Evolutionary conservation across 2,797 vertebrate genomes (phyloP).

Genomic region (Champsocephalus gunnari): DNA sequence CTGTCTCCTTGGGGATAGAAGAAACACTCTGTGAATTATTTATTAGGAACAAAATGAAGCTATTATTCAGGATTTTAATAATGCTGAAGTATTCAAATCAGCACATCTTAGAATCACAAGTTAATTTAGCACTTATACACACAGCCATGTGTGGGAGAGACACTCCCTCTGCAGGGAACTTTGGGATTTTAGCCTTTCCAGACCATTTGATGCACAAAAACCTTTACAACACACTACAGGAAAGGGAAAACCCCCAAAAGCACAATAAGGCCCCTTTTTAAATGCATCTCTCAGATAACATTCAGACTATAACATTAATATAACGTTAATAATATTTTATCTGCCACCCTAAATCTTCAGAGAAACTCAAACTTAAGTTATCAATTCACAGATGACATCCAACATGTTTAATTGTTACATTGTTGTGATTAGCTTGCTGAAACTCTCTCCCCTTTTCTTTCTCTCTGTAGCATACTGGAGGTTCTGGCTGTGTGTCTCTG

Average conservation of each 20-base stretch:
- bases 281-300: not conserved
- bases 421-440: not conserved
- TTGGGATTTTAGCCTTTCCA: no score
- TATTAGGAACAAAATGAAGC: not conserved
- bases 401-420: not conserved
- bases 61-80: not conserved
- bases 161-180: no score
- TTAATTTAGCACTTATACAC: not conserved
- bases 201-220: no score
- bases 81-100: no score
- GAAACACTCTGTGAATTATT: not conserved
- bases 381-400: not conserved
- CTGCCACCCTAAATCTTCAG: not conserved
- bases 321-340: not conserved
- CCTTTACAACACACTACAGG: no score
- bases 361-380: not conserved
- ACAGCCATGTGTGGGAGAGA: no score
- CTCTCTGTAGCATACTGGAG: slow-evolving; percentile 92
- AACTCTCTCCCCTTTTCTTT: slow-evolving; percentile 1
- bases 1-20: not conserved
- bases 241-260: no score
- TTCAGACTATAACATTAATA: not conserved
- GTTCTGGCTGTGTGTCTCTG: slow-evolving; percentile 98
- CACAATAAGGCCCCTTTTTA: no score
- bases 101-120: not conserved